Evolutionary conservation across 1,140 invertebrate species (phyloP).

Genomic region (Galleria mellonella): DNA sequence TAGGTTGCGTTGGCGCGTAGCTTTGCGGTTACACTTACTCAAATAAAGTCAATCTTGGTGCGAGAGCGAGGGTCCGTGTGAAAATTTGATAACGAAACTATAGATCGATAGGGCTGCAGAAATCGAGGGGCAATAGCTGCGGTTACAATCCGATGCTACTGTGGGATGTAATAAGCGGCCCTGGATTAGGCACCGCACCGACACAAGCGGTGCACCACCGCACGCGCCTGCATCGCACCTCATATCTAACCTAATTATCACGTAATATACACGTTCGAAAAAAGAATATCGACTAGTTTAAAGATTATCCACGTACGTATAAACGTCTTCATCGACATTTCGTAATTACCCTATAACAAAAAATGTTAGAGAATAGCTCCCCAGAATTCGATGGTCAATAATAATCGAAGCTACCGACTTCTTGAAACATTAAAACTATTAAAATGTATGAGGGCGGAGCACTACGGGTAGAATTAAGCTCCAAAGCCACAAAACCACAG

Average conservation of each 20-base stretch:
- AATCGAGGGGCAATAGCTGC: slow-evolving; percentile 57
- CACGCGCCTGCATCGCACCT: too few relatives aligned
- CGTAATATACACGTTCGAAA: too few relatives aligned
- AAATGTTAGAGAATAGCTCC: slow-evolving; percentile 3
- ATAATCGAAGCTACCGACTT: slow-evolving; percentile 14
- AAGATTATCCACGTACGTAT: slow-evolving; percentile 15
- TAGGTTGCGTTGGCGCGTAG: slow-evolving; percentile 27
- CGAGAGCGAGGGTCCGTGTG: slow-evolving; percentile 55
- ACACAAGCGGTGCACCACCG: not conserved
- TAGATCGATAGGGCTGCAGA: slow-evolving; percentile 65
- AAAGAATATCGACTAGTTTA: not conserved
- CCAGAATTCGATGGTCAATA: slow-evolving; percentile 10
- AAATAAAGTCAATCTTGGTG: slow-evolving; percentile 71
- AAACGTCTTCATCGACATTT: slow-evolving; percentile 24
- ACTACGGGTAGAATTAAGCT: slow-evolving; percentile 45
- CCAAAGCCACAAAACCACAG: slow-evolving; percentile 58
- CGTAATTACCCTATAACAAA: slow-evolving; percentile 12
- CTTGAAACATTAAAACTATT: slow-evolving; percentile 52
- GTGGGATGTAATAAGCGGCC: slow-evolving; percentile 62
- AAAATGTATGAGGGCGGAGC: slow-evolving; percentile 45
- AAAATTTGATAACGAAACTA: slow-evolving; percentile 73
- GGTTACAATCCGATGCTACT: slow-evolving; percentile 65
- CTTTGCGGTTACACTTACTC: slow-evolving; percentile 64
- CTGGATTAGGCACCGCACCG: slow-evolving; percentile 37
- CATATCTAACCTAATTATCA: not conserved